Evolutionary conservation across 92 coral and sea anemone species (phyloP), one percentile per base, ranked within the genome.

Genomic region (Phymanthus crucifer): DNA sequence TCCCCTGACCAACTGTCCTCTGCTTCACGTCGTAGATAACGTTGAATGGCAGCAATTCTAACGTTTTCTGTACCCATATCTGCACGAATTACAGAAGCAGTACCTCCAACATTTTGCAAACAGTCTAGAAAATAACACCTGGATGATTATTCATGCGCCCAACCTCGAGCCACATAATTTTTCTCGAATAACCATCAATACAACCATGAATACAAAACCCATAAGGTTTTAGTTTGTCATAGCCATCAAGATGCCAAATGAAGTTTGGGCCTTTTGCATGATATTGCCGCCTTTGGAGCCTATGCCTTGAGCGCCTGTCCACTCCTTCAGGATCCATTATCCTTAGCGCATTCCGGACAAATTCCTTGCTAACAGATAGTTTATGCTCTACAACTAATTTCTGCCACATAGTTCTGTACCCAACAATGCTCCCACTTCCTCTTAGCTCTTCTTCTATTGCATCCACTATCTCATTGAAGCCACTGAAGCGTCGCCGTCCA

Each of bases 191-290:
- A 6, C 89, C 85, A 48, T 85, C 80, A 37, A 85, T 80, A 29
- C 80, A 76, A n/a, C 85, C 89, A 79, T 85, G 82, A 32, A 85
- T 76, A 74, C 88, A 88, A 76, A 88, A 88, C 43, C 91, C 91
- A 71, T 34, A 83, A 16, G 87, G 91, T 83, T 87, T 88, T 61
- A 88, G 80, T 83, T 89, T 85, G 76, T 89, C 87, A 46, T 85
- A 85, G 31, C 93, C 87, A 24, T 89, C 87, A 48, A 85, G 73
- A 83, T 85, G 89, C 93, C 89, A 89, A 72, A 82, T 72, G 83
- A 65, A 89, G 79, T 85, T 89, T 40, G 93, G 85, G 32, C 89
- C 83, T 66, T 85, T 81, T 66, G 89, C 84, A 36, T 83, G 72
- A 79, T 89, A 89, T 72, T 71, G 86, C 36, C 87, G 78, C 77